Percentiles rank a stretch among this genome's conserved stretches.
Evolutionary conservation across 2,888 invertebrate species (phyloP).

Genomic region (Cheilosia variabilis): DNA sequence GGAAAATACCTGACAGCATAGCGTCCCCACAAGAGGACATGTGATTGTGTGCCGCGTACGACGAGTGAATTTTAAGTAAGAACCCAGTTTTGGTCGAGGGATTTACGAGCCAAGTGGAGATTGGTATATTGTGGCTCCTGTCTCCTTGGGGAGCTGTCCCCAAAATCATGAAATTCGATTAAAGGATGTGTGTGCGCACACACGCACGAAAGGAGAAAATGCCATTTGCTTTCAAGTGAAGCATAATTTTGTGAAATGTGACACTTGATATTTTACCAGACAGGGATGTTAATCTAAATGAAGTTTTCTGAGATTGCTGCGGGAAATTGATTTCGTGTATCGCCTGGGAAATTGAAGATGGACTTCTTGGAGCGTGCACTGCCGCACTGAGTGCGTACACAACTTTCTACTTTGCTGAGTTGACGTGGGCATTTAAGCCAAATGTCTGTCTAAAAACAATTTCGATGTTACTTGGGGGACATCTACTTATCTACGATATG

Average conservation of each 20-base stretch:
- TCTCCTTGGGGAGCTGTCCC: background rate
- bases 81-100: background rate
- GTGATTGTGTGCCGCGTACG: background rate
- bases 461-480: too few relatives aligned
- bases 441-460: too few relatives aligned
- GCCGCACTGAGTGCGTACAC: too few relatives aligned
- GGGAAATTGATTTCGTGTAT: slow-evolving; percentile 2
- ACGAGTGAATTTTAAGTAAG: background rate
- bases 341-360: slow-evolving; percentile 2
- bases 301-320: slow-evolving; percentile 1
- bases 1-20: background rate
- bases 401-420: too few relatives aligned
- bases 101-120: background rate
- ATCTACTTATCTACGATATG: too few relatives aligned
- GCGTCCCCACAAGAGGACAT: background rate
- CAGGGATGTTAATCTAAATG: background rate
- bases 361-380: too few relatives aligned
- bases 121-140: background rate
- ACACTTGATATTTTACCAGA: slow-evolving; percentile 2
- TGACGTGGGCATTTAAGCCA: too few relatives aligned
- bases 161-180: slow-evolving; percentile 3
- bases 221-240: slow-evolving; percentile 12
- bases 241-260: slow-evolving; percentile 10
- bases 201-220: background rate
- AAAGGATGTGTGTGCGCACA: background rate